Evolutionary conservation across 2,888 invertebrate species (phyloP).

Genomic region (Pantelozetes paolii): DNA sequence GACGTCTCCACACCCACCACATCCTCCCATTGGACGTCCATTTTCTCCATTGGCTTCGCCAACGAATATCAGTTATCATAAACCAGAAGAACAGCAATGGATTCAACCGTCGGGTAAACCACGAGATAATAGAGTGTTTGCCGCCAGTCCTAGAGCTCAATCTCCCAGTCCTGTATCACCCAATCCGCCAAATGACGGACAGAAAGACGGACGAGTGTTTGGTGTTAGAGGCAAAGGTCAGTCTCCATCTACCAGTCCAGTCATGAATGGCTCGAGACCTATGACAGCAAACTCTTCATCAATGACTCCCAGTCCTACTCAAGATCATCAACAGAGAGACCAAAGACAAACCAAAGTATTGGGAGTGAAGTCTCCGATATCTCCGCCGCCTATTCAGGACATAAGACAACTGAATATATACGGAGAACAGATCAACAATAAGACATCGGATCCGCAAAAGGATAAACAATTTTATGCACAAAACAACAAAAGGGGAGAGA

Average conservation of each 20-base stretch:
- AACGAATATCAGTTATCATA: conserved; percentile 16
- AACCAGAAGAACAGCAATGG: conserved; percentile 29
- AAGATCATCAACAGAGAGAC: neutral
- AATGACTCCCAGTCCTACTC: neutral
- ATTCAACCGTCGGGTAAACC: too few species aligned
- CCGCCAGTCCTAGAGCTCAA: neutral
- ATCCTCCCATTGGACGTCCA: neutral
- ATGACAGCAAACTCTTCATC: neutral
- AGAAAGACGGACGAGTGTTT: conserved; percentile 2
- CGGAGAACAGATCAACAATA: neutral
- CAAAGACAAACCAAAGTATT: neutral
- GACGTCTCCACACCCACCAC: neutral
- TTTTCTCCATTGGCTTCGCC: conserved; percentile 1
- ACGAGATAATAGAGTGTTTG: conserved; percentile 14
- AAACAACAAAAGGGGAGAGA: neutral
- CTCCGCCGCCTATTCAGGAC: conserved; percentile 13
- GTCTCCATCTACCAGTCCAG: neutral
- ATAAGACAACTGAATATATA: neutral
- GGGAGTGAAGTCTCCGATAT: conserved; percentile 4
- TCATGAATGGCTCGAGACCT: neutral
- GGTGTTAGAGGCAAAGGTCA: conserved; percentile 3
- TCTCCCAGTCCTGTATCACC: neutral
- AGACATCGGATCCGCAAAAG: neutral
- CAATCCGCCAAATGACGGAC: neutral
- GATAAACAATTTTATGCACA: neutral